Evolutionary conservation across 2,888 invertebrate species (phyloP).

Genomic region (Euproctis similis): DNA sequence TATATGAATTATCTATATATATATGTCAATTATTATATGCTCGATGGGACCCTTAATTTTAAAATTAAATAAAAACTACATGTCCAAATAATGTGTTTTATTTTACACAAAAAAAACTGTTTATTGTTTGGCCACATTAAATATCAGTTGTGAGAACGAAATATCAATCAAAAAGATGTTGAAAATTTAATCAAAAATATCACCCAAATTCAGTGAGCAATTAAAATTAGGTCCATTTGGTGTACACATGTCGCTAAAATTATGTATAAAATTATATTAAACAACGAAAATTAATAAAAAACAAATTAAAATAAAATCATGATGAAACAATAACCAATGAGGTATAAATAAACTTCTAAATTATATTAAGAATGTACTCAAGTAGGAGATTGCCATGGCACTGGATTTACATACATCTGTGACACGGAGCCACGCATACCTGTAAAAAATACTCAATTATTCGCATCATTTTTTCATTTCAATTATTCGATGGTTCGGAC

Average conservation of each 20-base stretch:
- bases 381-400: conserved; percentile 76
- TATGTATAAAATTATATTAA: conserved; percentile 3
- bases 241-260: too few species aligned
- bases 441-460: conserved; percentile 27
- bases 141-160: conserved; percentile 32
- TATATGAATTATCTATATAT: conserved; percentile 22
- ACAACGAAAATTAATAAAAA: conserved; percentile 1
- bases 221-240: too few species aligned
- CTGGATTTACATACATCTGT: conserved; percentile 79
- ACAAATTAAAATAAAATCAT: too few species aligned
- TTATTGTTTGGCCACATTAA: conserved; percentile 20
- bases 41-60: conserved; percentile 50
- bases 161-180: conserved; percentile 38
- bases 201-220: too few species aligned
- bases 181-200: conserved; percentile 51
- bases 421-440: conserved; percentile 80
- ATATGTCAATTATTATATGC: conserved; percentile 29
- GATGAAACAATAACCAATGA: background rate
- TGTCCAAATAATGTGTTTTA: conserved; percentile 34
- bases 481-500: too few species aligned
- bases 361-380: conserved; percentile 23
- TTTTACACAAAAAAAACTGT: too few species aligned
- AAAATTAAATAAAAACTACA: conserved; percentile 26
- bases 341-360: too few species aligned
- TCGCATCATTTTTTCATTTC: too few species aligned